A percentile compares a stretch with the other conserved stretches of the same genome.
phyloP scores from a whole-genome alignment of 2,888 invertebrate genomes.

The Oligia latruncula region DNA sequence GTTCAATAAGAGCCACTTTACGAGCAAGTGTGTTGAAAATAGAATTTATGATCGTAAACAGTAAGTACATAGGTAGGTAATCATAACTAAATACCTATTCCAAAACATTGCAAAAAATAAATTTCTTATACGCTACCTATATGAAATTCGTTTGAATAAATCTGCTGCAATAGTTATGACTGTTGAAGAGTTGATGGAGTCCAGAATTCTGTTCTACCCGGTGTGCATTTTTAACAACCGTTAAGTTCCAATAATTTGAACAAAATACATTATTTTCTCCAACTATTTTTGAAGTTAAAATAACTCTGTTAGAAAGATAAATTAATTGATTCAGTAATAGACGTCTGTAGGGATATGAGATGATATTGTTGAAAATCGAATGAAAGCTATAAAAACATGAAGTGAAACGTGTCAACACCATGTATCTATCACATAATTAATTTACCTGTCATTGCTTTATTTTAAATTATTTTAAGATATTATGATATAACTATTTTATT shows the following conservation, averaged over 20 bases:
- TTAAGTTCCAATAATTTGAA: not conserved
- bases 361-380: not conserved
- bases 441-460: too few species aligned
- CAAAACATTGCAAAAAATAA: slow-evolving; percentile 11
- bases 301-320: not conserved
- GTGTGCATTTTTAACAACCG: not conserved
- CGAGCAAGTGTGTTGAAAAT: too few species aligned
- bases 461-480: too few species aligned
- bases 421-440: too few species aligned
- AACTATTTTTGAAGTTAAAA: not conserved
- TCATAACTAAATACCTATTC: not conserved
- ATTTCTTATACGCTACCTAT: not conserved
- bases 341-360: not conserved
- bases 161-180: not conserved
- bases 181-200: slow-evolving; percentile 6
- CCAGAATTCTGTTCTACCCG: not conserved
- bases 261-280: not conserved
- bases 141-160: slow-evolving; percentile 6
- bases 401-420: too few species aligned
- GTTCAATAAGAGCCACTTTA: too few species aligned
- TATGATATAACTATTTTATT: too few species aligned
- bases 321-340: not conserved
- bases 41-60: too few species aligned
- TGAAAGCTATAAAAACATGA: not conserved
- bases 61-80: not conserved